phyloP scores from a whole-genome alignment of 92 coral and sea anemone genomes.

The Porites cylindrica region DNA sequence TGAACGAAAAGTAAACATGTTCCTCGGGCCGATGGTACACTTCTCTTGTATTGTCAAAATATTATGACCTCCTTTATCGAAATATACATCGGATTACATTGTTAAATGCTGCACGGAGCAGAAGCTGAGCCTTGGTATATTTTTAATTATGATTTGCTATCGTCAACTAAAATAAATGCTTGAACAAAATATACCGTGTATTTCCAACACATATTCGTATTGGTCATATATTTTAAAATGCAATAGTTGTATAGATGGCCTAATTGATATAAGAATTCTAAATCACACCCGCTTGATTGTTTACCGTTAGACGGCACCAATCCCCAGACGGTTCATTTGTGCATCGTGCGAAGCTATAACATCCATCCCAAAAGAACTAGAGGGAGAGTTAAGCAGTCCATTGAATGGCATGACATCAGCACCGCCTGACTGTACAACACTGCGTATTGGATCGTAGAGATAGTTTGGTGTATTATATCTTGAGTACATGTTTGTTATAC shows the following conservation, averaged over 20 bases:
- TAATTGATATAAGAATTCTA: neutral
- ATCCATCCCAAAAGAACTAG: slow-evolving; percentile 66
- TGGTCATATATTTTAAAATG: neutral
- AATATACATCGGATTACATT: too few relatives aligned
- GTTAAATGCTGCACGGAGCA: too few relatives aligned
- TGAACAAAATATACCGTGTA: neutral
- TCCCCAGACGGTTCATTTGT: slow-evolving; percentile 65
- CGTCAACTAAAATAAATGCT: neutral
- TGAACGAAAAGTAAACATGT: too few relatives aligned
- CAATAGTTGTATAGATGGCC: neutral
- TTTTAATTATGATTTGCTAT: neutral
- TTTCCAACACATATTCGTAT: neutral
- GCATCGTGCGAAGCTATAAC: slow-evolving; percentile 65
- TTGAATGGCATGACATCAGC: slow-evolving; percentile 50
- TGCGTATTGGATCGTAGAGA: slow-evolving; percentile 64
- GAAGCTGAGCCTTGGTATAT: too few relatives aligned
- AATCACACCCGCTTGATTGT: neutral
- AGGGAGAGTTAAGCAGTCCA: slow-evolving; percentile 50
- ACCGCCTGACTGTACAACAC: slow-evolving; percentile 45
- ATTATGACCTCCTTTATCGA: too few relatives aligned
- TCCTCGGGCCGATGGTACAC: too few relatives aligned
- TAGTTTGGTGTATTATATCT: slow-evolving; percentile 61
- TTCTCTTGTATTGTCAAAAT: too few relatives aligned
- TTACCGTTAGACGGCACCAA: slow-evolving; percentile 65
- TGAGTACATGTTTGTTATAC: slow-evolving; percentile 46